Evolutionary conservation across 2,113 vertebrate genomes (phyloP), one percentile per base, ranked within the genome.

Genomic region (Toxotes jaculatrix): DNA sequence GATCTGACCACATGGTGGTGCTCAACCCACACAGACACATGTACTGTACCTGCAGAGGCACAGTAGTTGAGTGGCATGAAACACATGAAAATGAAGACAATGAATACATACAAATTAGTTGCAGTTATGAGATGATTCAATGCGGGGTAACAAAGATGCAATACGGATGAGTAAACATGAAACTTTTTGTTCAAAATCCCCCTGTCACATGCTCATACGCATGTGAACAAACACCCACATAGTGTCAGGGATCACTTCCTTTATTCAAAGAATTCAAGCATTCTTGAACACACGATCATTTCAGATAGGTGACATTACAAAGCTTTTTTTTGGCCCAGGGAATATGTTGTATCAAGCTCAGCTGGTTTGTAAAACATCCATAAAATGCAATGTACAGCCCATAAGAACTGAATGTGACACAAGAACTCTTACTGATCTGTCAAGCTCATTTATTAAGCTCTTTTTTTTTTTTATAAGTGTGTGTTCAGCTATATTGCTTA

Each of bases 1-100:
- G 49, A 9, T 84, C 4, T 84, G 71, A 16, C 88, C 93, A 91
- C 90, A 84, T 2, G 88, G 65, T 77, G 92, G 88, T 47, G 84
- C 78, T 73, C 62, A 9, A 68, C 27, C 2, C 74, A 63, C 42
- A 69, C 3, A 65, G 0, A 23, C 32, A 23, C 31, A 43, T 3
- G 12, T 9, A 60, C 11, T 9, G 21, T 32, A 61, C 16, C 8
- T 40, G 4, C 10, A 19, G 42, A n/a, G 6, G 27, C 10, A 0
- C 8, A 9, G 2, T 36, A 23, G 7, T n/a, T 27, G 2, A 10
- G 32, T 1, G 31, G 17, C 21, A 51, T 71, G 9, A 53, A 21
- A 62, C 19, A 45, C 36, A 36, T 36, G 1, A 19, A 57, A 38
- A 23, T 53, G 2, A 63, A 31, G 14, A 38, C 51, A 27, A 2